phyloP scores from a whole-genome alignment of 2,113 vertebrate species.

The Cyprinus carpio region DNA sequence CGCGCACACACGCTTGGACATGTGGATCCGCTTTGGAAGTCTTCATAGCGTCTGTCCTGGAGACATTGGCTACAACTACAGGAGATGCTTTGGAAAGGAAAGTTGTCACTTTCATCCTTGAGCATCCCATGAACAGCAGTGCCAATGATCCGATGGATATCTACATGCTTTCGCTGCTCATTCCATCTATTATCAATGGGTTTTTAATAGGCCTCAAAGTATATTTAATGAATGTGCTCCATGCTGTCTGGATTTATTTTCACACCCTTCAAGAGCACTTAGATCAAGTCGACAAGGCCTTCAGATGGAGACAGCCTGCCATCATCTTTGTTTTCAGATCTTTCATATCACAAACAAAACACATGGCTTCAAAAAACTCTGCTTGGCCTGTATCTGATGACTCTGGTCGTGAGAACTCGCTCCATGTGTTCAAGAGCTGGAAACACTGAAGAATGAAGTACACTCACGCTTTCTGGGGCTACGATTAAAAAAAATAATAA shows the following conservation, averaged over 20 bases:
- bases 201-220: slow-evolving; percentile 47
- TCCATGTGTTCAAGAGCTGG: neutral
- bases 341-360: slow-evolving; percentile 36
- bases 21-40: neutral
- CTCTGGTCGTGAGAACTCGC: slow-evolving; percentile 3
- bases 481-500: neutral
- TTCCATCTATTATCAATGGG: slow-evolving; percentile 29
- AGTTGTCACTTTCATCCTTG: slow-evolving; percentile 35
- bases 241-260: slow-evolving; percentile 54
- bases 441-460: neutral
- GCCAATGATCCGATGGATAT: neutral
- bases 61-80: slow-evolving; percentile 57
- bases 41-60: slow-evolving; percentile 46
- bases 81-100: slow-evolving; percentile 40
- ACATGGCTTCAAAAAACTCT: neutral
- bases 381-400: slow-evolving; percentile 2
- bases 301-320: slow-evolving; percentile 5
- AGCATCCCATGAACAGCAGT: neutral
- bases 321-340: slow-evolving; percentile 23
- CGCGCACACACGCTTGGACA: slow-evolving; percentile 10
- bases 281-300: slow-evolving; percentile 27
- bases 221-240: slow-evolving; percentile 32
- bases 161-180: neutral
- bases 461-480: neutral
- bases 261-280: slow-evolving; percentile 29